A percentile compares a stretch with the other conserved stretches of the same genome.
Evolutionary conservation across 2,888 invertebrate genomes (phyloP).

Genomic region (Oxystoma pomonae): DNA sequence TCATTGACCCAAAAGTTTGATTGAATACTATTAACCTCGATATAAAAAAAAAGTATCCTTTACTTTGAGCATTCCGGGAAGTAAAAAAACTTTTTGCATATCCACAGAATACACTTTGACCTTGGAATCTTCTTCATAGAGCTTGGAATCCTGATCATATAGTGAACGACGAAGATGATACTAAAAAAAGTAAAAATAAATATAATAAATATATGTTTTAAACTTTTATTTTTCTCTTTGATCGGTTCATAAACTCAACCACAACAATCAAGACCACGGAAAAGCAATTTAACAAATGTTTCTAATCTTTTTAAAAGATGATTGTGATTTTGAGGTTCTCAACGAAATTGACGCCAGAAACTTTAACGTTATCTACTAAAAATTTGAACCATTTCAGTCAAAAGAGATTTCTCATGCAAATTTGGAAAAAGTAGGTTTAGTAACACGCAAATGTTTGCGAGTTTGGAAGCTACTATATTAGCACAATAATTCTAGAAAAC

Average conservation of each 20-base stretch:
- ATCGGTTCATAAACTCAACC: not conserved
- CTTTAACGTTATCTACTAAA: not conserved
- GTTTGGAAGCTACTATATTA: not conserved
- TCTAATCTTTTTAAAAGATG: not conserved
- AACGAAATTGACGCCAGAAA: not conserved
- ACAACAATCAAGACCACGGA: not conserved
- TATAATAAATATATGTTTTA: too few species aligned
- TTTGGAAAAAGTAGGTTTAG: not conserved
- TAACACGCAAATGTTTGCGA: not conserved
- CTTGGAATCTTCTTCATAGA: not conserved
- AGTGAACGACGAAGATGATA: not conserved
- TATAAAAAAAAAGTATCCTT: slow-evolving; percentile 9
- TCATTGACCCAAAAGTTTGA: slow-evolving; percentile 11
- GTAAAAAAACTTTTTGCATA: slow-evolving; percentile 7
- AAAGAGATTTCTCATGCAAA: not conserved
- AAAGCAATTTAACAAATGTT: not conserved
- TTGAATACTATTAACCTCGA: slow-evolving; percentile 10
- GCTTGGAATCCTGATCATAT: not conserved
- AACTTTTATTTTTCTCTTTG: not conserved
- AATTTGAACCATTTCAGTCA: not conserved
- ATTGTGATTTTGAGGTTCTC: too few species aligned
- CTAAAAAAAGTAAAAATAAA: not conserved
- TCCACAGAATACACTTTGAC: slow-evolving; percentile 2
- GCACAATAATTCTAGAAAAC: not conserved
- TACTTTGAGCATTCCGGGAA: slow-evolving; percentile 8